Evolutionary conservation across 1,140 invertebrate genomes (phyloP).

Genomic region (Stratiolaelaps scimitus): DNA sequence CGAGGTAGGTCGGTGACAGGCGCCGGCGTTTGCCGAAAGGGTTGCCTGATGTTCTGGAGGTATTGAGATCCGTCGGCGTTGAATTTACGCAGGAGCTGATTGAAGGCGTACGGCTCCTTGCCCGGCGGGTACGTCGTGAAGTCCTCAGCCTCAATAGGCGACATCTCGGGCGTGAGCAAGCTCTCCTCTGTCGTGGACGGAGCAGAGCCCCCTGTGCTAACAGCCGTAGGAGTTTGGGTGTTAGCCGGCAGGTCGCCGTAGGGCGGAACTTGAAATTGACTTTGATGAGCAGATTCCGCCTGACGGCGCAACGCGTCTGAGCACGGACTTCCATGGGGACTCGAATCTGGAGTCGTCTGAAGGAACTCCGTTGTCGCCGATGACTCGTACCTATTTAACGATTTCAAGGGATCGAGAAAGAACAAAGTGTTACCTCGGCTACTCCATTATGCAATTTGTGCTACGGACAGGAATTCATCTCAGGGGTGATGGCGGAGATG

Average conservation of each 20-base stretch:
- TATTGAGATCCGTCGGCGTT: conserved; percentile 26
- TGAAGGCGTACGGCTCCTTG: conserved; percentile 10
- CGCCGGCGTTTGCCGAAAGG: neutral
- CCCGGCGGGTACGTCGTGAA: neutral
- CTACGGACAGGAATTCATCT: no score
- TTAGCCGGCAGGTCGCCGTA: neutral
- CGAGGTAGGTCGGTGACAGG: conserved; percentile 9
- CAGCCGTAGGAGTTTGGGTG: conserved; percentile 5
- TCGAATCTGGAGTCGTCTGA: conserved; percentile 12
- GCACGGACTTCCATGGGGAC: conserved; percentile 16
- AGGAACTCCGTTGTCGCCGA: conserved; percentile 22
- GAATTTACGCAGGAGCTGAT: conserved; percentile 20
- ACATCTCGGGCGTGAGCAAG: conserved; percentile 20
- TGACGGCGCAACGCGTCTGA: conserved; percentile 6
- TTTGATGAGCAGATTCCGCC: conserved; percentile 9
- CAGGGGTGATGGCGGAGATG: neutral
- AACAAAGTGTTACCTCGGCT: neutral
- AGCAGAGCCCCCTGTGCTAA: neutral
- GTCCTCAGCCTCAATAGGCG: conserved; percentile 17
- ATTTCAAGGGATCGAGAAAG: neutral
- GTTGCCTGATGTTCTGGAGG: conserved; percentile 25
- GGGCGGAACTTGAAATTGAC: conserved; percentile 21
- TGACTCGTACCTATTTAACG: conserved; percentile 8
- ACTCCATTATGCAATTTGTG: no score
- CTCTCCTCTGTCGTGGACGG: neutral